Evolutionary conservation across 2,797 vertebrate species (phyloP), one percentile per base, ranked within the genome.

Genomic region (Pagetopsis macropterus): DNA sequence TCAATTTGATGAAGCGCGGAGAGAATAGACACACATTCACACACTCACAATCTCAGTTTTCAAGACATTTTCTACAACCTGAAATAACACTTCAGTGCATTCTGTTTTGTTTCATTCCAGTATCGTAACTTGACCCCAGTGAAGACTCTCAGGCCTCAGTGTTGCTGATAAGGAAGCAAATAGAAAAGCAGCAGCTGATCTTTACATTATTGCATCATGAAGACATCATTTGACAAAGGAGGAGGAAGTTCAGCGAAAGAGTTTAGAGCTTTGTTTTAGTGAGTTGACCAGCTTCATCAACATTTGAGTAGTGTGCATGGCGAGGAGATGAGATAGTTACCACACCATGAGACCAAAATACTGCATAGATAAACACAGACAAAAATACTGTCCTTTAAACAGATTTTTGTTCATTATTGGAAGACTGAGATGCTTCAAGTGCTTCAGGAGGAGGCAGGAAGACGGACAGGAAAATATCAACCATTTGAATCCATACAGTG

Each of bases 191-290:
- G 88, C 90, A 85, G 94, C 93, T 84, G 31, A 93, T 93, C 95
- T 95, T 94, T 96, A 98, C 96, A 97, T 97, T 98, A 97, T 98
- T 98, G 96, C 97, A 96, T 96, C 91, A 90, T 84, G 88, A 92
- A 95, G 93, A 96, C 95, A 82, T 90, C 84, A 66, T 87, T 40
- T 41, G 60, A 95, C 94, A 56, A 46, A 67, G 51, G 37, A 81
- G 71, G 71, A 61, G 57, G 65, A 61, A 60, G 67, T 73, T 75
- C 43, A 63, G 27, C 4, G 12, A 16, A 55, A 45, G 23, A 23
- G 60, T 60, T 50, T 23, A 23, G 57, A 60, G 48, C 19, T 70
- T 65, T 1, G 3, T 40, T 54, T 70, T 21, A 16, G 7, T 21
- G 46, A 56, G 60, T 68, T 55, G 9, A 72, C 55, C 54, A 46